Percentiles rank a stretch among this genome's conserved stretches.
These are phyloP conservation scores for Anarrhichthys ocellatus DNA, from an alignment of 2,113 vertebrate species.

Conservation along the genomic window DNA sequence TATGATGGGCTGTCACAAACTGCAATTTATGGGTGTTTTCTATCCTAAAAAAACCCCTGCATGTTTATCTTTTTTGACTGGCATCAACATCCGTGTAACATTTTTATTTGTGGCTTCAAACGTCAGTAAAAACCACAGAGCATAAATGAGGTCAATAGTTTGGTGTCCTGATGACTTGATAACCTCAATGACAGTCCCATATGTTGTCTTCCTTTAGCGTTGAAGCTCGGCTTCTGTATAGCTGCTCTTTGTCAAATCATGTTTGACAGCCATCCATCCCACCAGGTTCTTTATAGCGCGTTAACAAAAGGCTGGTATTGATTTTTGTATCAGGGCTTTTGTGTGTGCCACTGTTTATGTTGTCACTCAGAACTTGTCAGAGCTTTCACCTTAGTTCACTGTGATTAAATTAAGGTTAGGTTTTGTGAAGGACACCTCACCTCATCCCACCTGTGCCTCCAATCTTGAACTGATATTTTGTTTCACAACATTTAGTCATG, in stretches of 20 bases:
- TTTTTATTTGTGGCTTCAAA: not conserved
- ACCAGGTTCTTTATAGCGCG: too few relatives aligned
- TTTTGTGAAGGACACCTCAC: not conserved
- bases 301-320: too few relatives aligned
- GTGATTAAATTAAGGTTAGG: not conserved
- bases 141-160: not conserved
- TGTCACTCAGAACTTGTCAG: not conserved
- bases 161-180: constrained; percentile 2
- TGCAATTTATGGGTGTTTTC: not conserved
- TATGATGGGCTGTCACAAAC: not conserved
- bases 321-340: not conserved
- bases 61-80: not conserved
- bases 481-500: not conserved
- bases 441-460: not conserved
- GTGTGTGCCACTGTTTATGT: not conserved
- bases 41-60: not conserved
- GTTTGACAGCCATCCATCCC: not conserved
- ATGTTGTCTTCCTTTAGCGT: not conserved
- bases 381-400: not conserved
- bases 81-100: not conserved
- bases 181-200: not conserved
- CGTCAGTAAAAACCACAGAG: not conserved
- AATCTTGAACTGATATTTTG: not conserved
- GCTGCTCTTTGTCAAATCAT: not conserved
- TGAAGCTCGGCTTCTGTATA: not conserved